Percentiles rank a stretch among this genome's conserved stretches.
phyloP scores from a whole-genome alignment of 2,113 vertebrate genomes.

The Lamprotornis superbus region DNA sequence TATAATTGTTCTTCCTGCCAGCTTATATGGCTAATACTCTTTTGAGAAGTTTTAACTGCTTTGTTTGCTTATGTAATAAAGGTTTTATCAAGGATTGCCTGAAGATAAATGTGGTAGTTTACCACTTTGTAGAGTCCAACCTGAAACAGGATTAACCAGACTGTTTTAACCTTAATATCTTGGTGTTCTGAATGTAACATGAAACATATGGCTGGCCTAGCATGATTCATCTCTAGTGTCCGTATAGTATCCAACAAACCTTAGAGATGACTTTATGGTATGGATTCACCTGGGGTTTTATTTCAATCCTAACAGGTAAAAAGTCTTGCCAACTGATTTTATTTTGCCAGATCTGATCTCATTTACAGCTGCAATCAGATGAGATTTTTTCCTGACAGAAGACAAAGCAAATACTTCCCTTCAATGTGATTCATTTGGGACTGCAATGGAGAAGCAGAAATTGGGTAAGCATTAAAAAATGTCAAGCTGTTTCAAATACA shows the following conservation, averaged over 20 bases:
- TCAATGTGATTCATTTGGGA: background rate
- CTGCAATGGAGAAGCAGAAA: background rate
- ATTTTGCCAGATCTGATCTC: background rate
- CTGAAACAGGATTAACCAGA: background rate
- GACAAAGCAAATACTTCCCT: background rate
- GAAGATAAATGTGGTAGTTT: background rate
- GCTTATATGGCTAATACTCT: background rate
- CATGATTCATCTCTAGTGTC: background rate
- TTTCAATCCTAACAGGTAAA: background rate
- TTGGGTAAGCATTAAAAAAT: constrained; percentile 19
- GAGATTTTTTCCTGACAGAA: background rate
- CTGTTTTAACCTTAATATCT: background rate
- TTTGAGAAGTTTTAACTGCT: background rate
- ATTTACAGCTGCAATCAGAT: background rate
- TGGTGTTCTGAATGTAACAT: background rate
- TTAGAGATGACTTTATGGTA: background rate
- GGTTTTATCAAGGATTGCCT: background rate
- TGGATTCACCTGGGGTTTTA: background rate
- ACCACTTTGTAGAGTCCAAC: background rate
- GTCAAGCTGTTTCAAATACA: constrained; percentile 15
- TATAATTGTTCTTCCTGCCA: background rate
- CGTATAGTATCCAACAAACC: background rate
- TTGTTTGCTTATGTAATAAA: constrained; percentile 48
- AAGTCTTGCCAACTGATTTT: background rate
- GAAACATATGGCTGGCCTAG: background rate